Base-by-base conservation (phyloP, 1,140 invertebrate species). In the Eurosta solidaginis region DNA sequence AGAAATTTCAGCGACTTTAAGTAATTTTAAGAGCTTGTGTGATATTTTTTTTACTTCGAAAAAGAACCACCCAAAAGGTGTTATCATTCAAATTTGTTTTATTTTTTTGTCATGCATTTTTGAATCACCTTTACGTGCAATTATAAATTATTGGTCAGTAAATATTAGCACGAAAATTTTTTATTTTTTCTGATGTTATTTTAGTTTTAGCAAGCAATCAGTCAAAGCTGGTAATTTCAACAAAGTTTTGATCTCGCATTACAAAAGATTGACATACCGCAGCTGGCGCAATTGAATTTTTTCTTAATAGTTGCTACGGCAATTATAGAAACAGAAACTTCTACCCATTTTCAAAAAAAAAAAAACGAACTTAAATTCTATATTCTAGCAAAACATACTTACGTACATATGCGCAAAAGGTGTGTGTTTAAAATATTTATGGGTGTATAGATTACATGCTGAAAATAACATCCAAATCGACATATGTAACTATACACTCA, bases 321-420 rank as follows among this genome's bases (percentile, higher is more conserved):
- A 68, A 68, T 68, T 68, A 68, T 68, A 68, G 40, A 68, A 68
- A 20, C 27, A 12, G n/a, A n/a, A 68, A 68, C 27, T 68, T 17
- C 33, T 40, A 68, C 33, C 12, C 33, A 42, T 36, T 68, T 22
- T 9, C 33, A 2, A 20, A 1, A 59, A 25, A 59, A 59, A 33
- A 5, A 1, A 47, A 59, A 14, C n/a, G n/a, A n/a, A n/a, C n/a
- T n/a, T n/a, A 33, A 29, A 14, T 59, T 59, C 27, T 59, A 59
- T 9, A 29, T 33, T 59, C 27, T 59, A 33, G n/a, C 25, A 12
- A 59, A 59, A 36, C 12, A n/a, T 27, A 6, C 7, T 20, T 59
- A 17, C 12, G 27, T 17, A 33, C 17, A 22, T 33, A 17, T 59
- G 54, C 6, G n/a, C n/a, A n/a, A n/a, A n/a, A n/a, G n/a, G n/a